Evolutionary conservation across 2,113 vertebrate genomes (phyloP).

Genomic region (Elanoides forficatus): DNA sequence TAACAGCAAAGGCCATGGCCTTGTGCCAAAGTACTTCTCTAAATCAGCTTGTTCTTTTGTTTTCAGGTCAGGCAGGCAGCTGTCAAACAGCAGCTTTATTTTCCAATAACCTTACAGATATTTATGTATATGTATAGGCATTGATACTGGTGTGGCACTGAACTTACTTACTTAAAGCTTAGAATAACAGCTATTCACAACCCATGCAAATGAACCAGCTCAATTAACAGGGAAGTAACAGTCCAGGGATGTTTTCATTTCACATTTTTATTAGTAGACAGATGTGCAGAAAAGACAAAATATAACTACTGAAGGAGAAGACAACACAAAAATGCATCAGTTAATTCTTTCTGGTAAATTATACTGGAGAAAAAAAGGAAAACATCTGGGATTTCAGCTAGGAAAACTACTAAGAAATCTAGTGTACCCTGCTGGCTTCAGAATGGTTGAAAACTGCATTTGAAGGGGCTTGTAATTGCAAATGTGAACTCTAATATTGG

Average conservation of each 20-base stretch:
- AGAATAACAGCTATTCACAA: not conserved
- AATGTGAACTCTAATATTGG: too few relatives aligned
- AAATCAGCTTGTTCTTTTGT: too few relatives aligned
- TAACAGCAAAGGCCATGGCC: not conserved
- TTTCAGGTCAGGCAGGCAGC: not conserved
- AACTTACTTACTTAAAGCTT: too few relatives aligned
- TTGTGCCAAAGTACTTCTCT: not conserved
- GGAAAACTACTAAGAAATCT: slow-evolving; percentile 71
- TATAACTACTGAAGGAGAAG: slow-evolving; percentile 72
- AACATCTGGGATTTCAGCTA: slow-evolving; percentile 64
- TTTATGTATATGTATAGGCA: not conserved
- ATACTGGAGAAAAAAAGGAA: slow-evolving; percentile 63
- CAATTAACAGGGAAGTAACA: slow-evolving; percentile 42
- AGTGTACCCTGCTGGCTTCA: slow-evolving; percentile 76
- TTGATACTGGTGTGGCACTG: not conserved
- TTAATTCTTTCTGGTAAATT: slow-evolving; percentile 74
- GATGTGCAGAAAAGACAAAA: slow-evolving; percentile 81
- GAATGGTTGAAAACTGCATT: slow-evolving; percentile 75
- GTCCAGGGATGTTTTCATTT: slow-evolving; percentile 66
- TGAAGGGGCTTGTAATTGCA: not conserved
- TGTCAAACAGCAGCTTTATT: not conserved
- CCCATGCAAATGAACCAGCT: not conserved
- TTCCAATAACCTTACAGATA: not conserved
- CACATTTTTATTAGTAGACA: slow-evolving; percentile 84
- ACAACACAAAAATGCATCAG: slow-evolving; percentile 78